phyloP scores from a whole-genome alignment of 2,797 vertebrate species.

The Pogoniulus pusillus region DNA sequence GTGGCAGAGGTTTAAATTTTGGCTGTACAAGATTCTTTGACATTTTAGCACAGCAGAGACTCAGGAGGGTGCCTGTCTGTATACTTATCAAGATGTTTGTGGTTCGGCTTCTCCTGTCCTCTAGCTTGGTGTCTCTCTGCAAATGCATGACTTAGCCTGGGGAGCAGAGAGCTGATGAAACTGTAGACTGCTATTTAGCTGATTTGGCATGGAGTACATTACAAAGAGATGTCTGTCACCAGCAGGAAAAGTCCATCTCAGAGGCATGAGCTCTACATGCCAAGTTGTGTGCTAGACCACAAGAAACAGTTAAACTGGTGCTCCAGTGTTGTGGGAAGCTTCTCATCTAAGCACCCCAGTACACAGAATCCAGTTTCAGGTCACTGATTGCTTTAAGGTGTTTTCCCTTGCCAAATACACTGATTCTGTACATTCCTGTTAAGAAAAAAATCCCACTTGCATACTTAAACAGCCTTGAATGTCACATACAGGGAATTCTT shows the following conservation, averaged over 20 bases:
- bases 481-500: not conserved
- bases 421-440: not conserved
- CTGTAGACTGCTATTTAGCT: constrained; percentile 52
- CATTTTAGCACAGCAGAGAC: not conserved
- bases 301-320: constrained; percentile 43
- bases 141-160: constrained; percentile 39
- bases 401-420: constrained; percentile 39
- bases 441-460: not conserved
- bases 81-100: constrained; percentile 42
- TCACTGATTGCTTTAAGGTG: constrained; percentile 1
- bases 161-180: constrained; percentile 43
- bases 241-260: constrained; percentile 17
- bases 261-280: constrained; percentile 11
- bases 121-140: constrained; percentile 4
- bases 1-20: not conserved
- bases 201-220: constrained; percentile 58
- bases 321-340: constrained; percentile 21
- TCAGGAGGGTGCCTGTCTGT: constrained; percentile 19
- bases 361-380: constrained; percentile 18
- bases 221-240: constrained; percentile 50
- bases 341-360: constrained; percentile 15
- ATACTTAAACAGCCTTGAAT: not conserved
- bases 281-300: constrained; percentile 47
- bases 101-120: constrained; percentile 30
- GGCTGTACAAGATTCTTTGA: not conserved